Evolutionary conservation across 2,113 vertebrate genomes (phyloP), one percentile per base, ranked within the genome.

Genomic region (Stigmatopora nigra): DNA sequence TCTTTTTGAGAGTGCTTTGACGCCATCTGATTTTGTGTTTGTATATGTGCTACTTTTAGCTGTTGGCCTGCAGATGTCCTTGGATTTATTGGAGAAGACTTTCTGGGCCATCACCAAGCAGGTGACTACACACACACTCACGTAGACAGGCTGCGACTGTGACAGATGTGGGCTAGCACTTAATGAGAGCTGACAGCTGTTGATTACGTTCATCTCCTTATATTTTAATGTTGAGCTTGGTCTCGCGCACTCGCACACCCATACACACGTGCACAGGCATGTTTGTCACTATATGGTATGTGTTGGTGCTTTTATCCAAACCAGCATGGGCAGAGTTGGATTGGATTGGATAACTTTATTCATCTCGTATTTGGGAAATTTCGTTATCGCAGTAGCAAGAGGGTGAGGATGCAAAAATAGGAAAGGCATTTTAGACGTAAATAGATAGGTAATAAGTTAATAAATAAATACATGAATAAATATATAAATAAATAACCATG

Each of bases 61-160:
- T 3, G 67, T 88, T 16, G 86, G 86, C 69, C 16, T 87, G 73
- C 86, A 88, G 83, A 60, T 88, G 73, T 84, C 86, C 82, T 78
- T 88, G 85, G 82, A 84, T 61, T 69, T 78, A 61, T 65, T 88
- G 76, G 86, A 87, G 48, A 88, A 86, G 38, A 75, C 70, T 64
- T 82, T 88, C 68, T 88, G 86, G 86, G 70, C 64, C 75, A 78
- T 85, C 3, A 48, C 84, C 68, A 87, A 86, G 62, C 84, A 88
- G 84, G 86, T 88, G 78, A 85, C 19, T 1, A 14, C 47, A 35
- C 36, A 20, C 19, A 64, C 58, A 38, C 62, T 31, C 47, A 53
- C 22, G 15, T 6, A 0, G 64, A 58, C 61, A 20, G 41, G 53
- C 76, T 25, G 20, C 22, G 20, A 22, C 19, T 55, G 52, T 13